phyloP scores from a whole-genome alignment of 2,113 vertebrate genomes.

The Osmerus eperlanus region DNA sequence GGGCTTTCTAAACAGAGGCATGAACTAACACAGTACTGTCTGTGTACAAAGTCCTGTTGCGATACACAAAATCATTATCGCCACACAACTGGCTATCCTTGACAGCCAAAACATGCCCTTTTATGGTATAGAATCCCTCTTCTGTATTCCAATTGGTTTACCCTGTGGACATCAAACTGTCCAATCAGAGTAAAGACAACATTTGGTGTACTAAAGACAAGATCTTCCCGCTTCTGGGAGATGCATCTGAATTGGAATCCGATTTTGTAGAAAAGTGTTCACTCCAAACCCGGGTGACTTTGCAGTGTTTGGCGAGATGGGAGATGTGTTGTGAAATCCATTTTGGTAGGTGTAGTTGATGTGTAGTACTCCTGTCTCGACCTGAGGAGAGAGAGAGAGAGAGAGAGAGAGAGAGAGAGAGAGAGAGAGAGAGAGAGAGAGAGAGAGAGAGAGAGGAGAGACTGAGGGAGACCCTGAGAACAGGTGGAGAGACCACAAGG shows the following conservation, averaged over 20 bases:
- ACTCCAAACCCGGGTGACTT: not conserved
- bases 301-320: conserved; percentile 29
- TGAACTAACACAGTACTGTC: not conserved
- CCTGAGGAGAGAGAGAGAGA: conserved; percentile 28
- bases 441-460: no score
- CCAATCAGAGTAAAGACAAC: conserved; percentile 12
- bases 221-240: conserved; percentile 68
- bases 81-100: not conserved
- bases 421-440: no score
- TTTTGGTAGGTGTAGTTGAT: conserved; percentile 43
- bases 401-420: conserved; percentile 22
- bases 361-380: conserved; percentile 41
- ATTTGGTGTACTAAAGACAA: conserved; percentile 46
- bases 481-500: conserved; percentile 15
- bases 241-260: conserved; percentile 50
- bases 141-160: conserved; percentile 2
- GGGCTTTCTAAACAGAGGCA: not conserved
- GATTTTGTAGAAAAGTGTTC: conserved; percentile 11
- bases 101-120: not conserved
- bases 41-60: not conserved
- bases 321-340: conserved; percentile 42
- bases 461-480: conserved; percentile 30
- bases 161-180: not conserved
- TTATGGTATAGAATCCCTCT: not conserved
- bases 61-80: not conserved